A percentile compares a stretch with the other conserved stretches of the same genome.
Evolutionary conservation across 2,797 vertebrate species (phyloP).

Genomic region (Kryptolebias ocellatus): DNA sequence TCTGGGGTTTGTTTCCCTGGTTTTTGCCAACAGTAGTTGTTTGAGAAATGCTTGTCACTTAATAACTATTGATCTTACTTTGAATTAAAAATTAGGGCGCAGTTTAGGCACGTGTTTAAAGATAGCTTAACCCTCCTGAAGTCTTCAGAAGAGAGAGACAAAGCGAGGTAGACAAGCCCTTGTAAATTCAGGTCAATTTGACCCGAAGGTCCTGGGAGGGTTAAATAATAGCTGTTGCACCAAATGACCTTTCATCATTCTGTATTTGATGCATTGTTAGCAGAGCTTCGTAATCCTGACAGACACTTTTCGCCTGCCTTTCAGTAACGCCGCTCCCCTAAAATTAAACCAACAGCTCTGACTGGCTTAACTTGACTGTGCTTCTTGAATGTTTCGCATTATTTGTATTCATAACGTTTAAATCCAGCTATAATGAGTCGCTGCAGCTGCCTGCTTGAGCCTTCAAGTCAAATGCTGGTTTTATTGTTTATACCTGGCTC

Average conservation of each 20-base stretch:
- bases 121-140: neutral
- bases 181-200: too few relatives aligned
- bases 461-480: neutral
- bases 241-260: neutral
- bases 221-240: neutral
- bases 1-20: slow-evolving; percentile 25
- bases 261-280: neutral
- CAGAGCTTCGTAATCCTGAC: neutral
- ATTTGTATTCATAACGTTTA: neutral
- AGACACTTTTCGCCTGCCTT: too few relatives aligned
- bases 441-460: neutral
- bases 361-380: too few relatives aligned
- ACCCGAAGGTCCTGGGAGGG: too few relatives aligned
- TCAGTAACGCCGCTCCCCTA: too few relatives aligned
- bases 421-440: neutral
- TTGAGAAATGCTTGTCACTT: neutral
- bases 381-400: too few relatives aligned
- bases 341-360: too few relatives aligned
- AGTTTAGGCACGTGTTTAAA: neutral
- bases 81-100: neutral
- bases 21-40: slow-evolving; percentile 9
- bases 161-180: too few relatives aligned
- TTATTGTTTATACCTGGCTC: neutral
- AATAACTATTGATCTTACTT: neutral
- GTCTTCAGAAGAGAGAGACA: too few relatives aligned